These are phyloP conservation scores for Salticus scenicus DNA, from an alignment of 2,888 invertebrate genomes.

Conservation along the genomic window DNA sequence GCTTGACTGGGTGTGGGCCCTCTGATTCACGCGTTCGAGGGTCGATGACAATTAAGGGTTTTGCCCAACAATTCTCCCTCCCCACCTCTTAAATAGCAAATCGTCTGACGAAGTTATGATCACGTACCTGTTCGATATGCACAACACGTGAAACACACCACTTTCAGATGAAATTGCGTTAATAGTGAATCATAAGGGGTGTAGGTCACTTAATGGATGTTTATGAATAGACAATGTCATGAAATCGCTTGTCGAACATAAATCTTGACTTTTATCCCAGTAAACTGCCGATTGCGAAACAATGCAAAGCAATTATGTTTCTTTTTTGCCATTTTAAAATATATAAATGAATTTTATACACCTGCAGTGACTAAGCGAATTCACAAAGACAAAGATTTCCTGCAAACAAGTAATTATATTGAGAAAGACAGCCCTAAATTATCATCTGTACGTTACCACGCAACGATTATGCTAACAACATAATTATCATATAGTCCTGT, in stretches of 20 bases:
- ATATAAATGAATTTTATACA: no score
- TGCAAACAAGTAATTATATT: no score
- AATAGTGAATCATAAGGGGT: slow-evolving; percentile 14
- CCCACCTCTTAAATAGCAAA: background rate
- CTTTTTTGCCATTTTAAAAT: background rate
- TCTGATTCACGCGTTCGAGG: slow-evolving; percentile 63
- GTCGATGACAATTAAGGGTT: slow-evolving; percentile 62
- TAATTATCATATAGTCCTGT: no score
- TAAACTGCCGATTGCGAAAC: background rate
- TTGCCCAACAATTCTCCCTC: slow-evolving; percentile 25
- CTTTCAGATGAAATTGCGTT: background rate
- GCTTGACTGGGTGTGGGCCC: slow-evolving; percentile 57
- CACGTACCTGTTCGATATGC: slow-evolving; percentile 19
- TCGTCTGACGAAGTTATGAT: background rate
- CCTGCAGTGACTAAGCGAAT: no score
- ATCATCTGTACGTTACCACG: no score
- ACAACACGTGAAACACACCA: background rate
- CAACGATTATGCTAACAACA: no score
- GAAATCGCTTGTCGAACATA: slow-evolving; percentile 1
- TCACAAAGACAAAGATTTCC: no score
- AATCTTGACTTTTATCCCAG: background rate
- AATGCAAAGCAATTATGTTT: background rate
- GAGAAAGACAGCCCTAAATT: no score
- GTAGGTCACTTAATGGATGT: slow-evolving; percentile 12
- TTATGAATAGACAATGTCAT: slow-evolving; percentile 15